A percentile compares a stretch with the other conserved stretches of the same genome.
Conservation (phyloP, 2,888 invertebrate genomes). For the Helleia helle region DNA sequence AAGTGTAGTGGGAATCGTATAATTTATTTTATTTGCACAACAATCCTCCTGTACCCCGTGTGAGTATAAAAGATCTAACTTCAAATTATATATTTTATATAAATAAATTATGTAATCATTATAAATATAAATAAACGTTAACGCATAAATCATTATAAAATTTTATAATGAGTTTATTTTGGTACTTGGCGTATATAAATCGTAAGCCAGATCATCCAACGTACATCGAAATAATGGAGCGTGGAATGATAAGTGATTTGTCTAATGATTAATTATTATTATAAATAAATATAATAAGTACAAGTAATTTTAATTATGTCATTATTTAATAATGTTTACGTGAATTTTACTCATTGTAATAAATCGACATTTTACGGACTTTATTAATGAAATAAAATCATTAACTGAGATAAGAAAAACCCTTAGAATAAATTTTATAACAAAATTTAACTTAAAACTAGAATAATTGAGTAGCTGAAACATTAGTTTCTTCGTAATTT, state of each 20-base stretch:
- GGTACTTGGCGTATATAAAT: constrained; percentile 7
- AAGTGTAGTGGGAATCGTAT: constrained; percentile 20
- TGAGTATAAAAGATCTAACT: constrained; percentile 24
- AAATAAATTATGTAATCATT: constrained; percentile 6
- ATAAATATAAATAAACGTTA: neutral
- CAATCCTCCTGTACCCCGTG: constrained; percentile 33
- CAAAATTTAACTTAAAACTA: too few species aligned
- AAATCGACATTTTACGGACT: too few species aligned
- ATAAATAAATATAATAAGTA: neutral
- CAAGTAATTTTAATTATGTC: neutral
- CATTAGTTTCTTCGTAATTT: too few species aligned
- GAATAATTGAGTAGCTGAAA: too few species aligned
- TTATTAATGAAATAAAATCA: too few species aligned
- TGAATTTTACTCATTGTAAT: too few species aligned
- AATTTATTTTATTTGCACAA: constrained; percentile 27
- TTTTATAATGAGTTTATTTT: constrained; percentile 7
- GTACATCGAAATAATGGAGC: constrained; percentile 2
- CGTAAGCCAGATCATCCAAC: constrained; percentile 6
- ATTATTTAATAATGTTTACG: too few species aligned
- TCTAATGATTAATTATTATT: constrained; percentile 6
- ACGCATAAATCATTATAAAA: neutral
- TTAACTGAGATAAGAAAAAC: too few species aligned
- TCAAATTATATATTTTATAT: neutral
- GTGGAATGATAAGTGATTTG: neutral
- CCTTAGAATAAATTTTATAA: too few species aligned